Evolutionary conservation across 2,113 vertebrate species (phyloP), one percentile per base, ranked within the genome.

Genomic region (Eretmochelys imbricata): DNA sequence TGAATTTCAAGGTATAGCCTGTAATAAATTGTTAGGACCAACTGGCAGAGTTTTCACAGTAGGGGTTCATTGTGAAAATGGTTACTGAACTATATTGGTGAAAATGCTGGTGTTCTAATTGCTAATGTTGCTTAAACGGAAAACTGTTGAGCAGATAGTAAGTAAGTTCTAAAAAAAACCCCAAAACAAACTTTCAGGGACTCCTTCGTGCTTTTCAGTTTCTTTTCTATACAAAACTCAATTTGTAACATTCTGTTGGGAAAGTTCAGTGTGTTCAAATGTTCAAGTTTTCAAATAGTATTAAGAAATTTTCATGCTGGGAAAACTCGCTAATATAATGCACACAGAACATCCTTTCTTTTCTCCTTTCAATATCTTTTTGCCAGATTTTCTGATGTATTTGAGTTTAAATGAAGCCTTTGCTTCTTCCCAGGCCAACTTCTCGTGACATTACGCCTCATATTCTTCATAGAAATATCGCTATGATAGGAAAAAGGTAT

Each of bases 111-210:
- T 95, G 76, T 92, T 93, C 54, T 96, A 95, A 97, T 96, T 96
- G 88, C 79, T 85, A 69, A 13, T 92, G 92, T 95, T 96, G 93
- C 92, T 94, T 93, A 96, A 96, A 96, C 84, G 85, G 89, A 92
- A 38, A 96, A 5, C 85, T 95, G 62, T 95, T 91, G 94, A 91
- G 86, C 96, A 96, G 96, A 96, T 97, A 93, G 97, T 94, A 76
- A 76, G 6, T 76, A 76, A 76, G 6, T 76, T 42, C 38, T 50
- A 25, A 96, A 79, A 94, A 92, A 72, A 72, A 42, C 2, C 72
- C 53, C 3, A 8, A 22, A 95, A 95, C 80, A 93, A 81, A 93
- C 69, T 96, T 89, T 88, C 89, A 93, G 50, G 90, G 97, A 93
- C 96, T 96, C 96, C 89, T 96, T 84, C 46, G 93, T 91, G n/a